Evolutionary conservation across 2,888 invertebrate genomes (phyloP).

Genomic region (Ligdia adustata): DNA sequence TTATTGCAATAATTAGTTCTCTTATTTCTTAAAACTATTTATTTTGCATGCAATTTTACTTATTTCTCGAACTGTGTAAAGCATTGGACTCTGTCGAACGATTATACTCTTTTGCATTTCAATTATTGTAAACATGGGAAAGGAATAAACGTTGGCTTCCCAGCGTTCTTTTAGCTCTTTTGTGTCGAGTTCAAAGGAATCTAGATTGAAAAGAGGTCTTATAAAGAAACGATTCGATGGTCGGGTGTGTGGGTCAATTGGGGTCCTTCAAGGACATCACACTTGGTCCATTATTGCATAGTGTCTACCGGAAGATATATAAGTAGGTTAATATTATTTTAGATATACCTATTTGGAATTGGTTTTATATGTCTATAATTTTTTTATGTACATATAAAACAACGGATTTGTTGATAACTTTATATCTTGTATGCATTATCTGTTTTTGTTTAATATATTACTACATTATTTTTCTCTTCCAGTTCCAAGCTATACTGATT

Average conservation of each 20-base stretch:
- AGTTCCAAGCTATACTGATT: too few species aligned
- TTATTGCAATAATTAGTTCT: too few species aligned
- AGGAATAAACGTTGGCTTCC: constrained; percentile 3
- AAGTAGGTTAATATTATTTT: too few species aligned
- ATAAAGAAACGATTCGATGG: constrained; percentile 31
- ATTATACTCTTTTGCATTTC: constrained; percentile 5
- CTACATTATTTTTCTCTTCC: too few species aligned
- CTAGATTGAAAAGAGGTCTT: constrained; percentile 38
- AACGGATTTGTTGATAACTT: too few species aligned
- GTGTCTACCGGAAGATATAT: not conserved
- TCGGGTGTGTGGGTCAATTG: constrained; percentile 25
- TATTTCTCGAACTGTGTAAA: constrained; percentile 2
- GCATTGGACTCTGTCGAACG: constrained; percentile 6
- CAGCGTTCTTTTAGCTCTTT: constrained; percentile 25
- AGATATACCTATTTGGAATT: too few species aligned
- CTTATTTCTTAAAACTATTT: too few species aligned
- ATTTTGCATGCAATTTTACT: too few species aligned
- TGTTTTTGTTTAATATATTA: too few species aligned
- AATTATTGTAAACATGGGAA: constrained; percentile 22
- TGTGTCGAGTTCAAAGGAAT: constrained; percentile 30
- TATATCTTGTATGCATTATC: too few species aligned
- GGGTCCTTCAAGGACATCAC: constrained; percentile 51
- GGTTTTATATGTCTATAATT: too few species aligned
- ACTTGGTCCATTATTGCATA: constrained; percentile 24
- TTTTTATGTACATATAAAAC: too few species aligned